Conservation (phyloP, 2,888 invertebrate species). For the Drosophila siamana region DNA sequence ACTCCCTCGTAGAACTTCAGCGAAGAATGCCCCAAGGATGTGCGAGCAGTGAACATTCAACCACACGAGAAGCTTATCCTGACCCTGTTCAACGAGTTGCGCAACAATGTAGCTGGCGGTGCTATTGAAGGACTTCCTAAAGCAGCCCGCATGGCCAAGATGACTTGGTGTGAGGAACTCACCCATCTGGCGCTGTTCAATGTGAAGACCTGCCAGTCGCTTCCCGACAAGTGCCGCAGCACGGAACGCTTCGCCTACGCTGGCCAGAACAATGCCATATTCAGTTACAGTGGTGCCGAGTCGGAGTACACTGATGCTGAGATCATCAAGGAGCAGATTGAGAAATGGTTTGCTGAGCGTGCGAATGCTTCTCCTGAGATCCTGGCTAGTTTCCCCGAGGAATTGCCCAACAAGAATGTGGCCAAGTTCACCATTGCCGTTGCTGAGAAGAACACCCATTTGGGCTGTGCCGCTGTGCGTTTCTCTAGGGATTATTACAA, state of each 20-base stretch:
- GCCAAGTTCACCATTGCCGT: slow-evolving; percentile 65
- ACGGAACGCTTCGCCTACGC: slow-evolving; percentile 67
- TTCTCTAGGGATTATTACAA: slow-evolving; percentile 51
- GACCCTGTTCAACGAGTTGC: slow-evolving; percentile 55
- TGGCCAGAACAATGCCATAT: slow-evolving; percentile 64
- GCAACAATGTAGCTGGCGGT: slow-evolving; percentile 58
- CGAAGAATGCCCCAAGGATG: slow-evolving; percentile 53
- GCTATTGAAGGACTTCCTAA: slow-evolving; percentile 50
- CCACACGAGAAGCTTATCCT: slow-evolving; percentile 54
- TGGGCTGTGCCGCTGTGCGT: slow-evolving; percentile 65
- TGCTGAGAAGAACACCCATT: slow-evolving; percentile 59
- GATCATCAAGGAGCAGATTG: slow-evolving; percentile 63
- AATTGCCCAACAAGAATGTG: slow-evolving; percentile 55
- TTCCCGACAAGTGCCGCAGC: slow-evolving; percentile 63
- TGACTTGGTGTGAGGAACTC: slow-evolving; percentile 66
- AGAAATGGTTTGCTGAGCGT: slow-evolving; percentile 60
- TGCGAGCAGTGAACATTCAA: slow-evolving; percentile 35
- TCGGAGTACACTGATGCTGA: slow-evolving; percentile 63
- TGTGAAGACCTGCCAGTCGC: slow-evolving; percentile 62
- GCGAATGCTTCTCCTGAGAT: slow-evolving; percentile 57
- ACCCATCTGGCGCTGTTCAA: slow-evolving; percentile 54
- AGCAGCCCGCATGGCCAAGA: slow-evolving; percentile 67
- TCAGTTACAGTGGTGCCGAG: slow-evolving; percentile 64
- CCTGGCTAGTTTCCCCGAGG: slow-evolving; percentile 54
- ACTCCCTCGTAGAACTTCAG: slow-evolving; percentile 46